phyloP scores from a whole-genome alignment of 2,888 invertebrate genomes.

The Ornithoptera priamus region DNA sequence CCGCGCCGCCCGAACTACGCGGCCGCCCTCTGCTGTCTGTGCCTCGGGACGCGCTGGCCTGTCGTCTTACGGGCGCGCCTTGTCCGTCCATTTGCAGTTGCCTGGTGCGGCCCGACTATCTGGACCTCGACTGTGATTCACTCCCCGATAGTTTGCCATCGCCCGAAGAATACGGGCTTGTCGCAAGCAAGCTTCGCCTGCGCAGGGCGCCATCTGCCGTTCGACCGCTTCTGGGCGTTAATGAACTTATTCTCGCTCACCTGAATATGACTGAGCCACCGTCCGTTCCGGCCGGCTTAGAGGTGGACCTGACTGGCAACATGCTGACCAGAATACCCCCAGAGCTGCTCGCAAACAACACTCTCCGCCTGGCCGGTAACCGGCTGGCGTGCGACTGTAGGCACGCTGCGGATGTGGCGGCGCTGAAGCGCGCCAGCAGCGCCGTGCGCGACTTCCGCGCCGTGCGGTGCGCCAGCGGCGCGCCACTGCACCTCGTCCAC shows the following conservation, averaged over 20 bases:
- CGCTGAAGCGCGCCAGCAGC: conserved; percentile 36
- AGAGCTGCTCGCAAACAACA: background rate
- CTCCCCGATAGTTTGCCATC: background rate
- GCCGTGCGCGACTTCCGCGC: conserved; percentile 27
- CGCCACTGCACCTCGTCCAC: conserved; percentile 26
- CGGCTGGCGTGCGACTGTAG: conserved; percentile 25
- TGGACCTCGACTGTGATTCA: background rate
- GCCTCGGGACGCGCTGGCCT: background rate
- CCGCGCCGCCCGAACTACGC: background rate
- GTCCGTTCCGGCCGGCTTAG: conserved; percentile 1
- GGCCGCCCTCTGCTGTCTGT: background rate
- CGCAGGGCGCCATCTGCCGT: background rate
- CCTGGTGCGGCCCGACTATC: background rate
- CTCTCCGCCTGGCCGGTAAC: conserved; percentile 32
- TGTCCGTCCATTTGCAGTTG: background rate
- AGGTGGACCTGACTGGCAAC: conserved; percentile 30
- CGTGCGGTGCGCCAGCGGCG: conserved; percentile 32
- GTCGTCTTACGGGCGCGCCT: background rate
- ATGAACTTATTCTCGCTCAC: too few species aligned
- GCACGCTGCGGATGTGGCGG: conserved; percentile 37
- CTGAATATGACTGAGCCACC: conserved; percentile 33
- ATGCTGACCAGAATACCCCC: too few species aligned
- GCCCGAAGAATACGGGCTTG: background rate
- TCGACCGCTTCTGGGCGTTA: background rate
- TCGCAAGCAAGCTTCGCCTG: background rate